Evolutionary conservation across 2,113 vertebrate genomes (phyloP).

Genomic region (Ammospiza nelsoni): DNA sequence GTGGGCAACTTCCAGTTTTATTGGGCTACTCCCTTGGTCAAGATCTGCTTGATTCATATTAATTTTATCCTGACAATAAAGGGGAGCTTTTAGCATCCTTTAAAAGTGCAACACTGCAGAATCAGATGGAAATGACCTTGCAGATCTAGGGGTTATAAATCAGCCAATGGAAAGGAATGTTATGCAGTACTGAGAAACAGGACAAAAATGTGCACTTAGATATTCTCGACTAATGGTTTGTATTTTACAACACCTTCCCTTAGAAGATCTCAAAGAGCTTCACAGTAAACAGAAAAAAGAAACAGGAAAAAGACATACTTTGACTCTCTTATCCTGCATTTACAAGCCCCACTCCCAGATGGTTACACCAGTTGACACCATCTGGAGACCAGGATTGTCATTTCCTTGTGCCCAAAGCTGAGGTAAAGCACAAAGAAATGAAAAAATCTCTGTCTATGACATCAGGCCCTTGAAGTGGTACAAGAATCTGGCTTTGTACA

Average conservation of each 20-base stretch:
- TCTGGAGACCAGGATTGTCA: not conserved
- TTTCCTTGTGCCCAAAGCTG: not conserved
- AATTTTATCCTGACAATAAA: slow-evolving; percentile 49
- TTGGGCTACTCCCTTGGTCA: slow-evolving; percentile 26
- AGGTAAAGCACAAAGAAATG: not conserved
- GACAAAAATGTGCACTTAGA: not conserved
- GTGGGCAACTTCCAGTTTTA: slow-evolving; percentile 18
- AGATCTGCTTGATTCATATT: not conserved
- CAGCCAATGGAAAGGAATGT: slow-evolving; percentile 3
- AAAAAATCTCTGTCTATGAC: not conserved
- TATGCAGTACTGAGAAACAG: not conserved
- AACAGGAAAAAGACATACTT: not conserved
- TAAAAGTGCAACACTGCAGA: slow-evolving; percentile 45
- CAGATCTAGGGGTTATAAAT: slow-evolving; percentile 37
- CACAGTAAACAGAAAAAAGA: not conserved
- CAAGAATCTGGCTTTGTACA: not conserved
- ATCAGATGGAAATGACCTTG: slow-evolving; percentile 57
- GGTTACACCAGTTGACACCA: not conserved
- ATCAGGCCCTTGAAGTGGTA: not conserved
- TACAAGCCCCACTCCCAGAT: not conserved
- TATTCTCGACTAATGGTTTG: not conserved
- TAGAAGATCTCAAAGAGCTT: not conserved
- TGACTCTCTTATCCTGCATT: not conserved
- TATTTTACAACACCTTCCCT: not conserved
- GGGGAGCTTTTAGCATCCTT: slow-evolving; percentile 3